Base-by-base conservation (phyloP, 2,888 invertebrate genomes). In the Andrena bucephala region DNA sequence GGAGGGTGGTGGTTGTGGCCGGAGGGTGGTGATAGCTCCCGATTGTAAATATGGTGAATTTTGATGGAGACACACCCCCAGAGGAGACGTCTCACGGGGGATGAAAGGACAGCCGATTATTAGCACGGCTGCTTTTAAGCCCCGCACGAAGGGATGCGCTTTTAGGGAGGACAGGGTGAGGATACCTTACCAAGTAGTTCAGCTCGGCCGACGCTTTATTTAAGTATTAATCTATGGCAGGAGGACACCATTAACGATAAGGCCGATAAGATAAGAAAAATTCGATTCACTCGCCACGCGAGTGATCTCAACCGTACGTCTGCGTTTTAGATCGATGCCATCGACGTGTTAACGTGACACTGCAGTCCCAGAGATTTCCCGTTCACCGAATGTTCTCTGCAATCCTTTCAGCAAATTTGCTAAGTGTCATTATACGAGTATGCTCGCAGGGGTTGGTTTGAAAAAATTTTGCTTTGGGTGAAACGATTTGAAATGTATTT, bases 41-140 rank as follows among this genome's bases (percentile, higher is more conserved):
- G 10, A n/a, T 60, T 48, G 67, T 75, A 76, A 81, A 71, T 71
- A 81, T 81, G 82, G 76, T 83, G 82, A 81, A 76, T 71, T 63
- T 81, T 57, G 42, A 68, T 29, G 76, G 76, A 68, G 82, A 83
- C 82, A 76, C 82, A 81, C 82, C 82, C 82, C 75, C 81, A 48
- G 36, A 36, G 81, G 36, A 70, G 76, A 83, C 76, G 82, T 81
- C 76, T 81, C 81, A 76, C 52, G 42, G 75, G 82, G 76, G 76
- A 81, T 75, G 82, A 83, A 24, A 81, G 81, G 75, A 75, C 54
- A 66, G 36, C 27, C 60, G 74, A 70, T 82, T 73, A 62, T 70
- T 65, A 63, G 82, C 70, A 63, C 66, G 71, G 71, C 71, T 65
- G 77, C 75, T 81, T 68, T 71, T 59, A 33, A 81, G 67, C 71